Percentiles rank a stretch among this genome's conserved stretches.
phyloP scores from a whole-genome alignment of 2,797 vertebrate genomes.

The Iguana delicatissima region DNA sequence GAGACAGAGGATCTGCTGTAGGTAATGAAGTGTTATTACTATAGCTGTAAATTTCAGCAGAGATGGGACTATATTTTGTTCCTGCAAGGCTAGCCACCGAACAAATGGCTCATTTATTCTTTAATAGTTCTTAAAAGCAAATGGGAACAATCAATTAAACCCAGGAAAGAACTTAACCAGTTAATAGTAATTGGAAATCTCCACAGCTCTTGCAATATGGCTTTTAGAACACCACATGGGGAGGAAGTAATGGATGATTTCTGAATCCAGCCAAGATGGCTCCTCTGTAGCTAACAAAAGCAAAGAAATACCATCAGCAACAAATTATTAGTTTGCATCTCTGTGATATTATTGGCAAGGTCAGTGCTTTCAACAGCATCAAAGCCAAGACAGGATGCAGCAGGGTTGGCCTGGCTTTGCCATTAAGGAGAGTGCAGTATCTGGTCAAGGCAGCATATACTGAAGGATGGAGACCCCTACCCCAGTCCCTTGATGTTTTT shows the following conservation, averaged over 20 bases:
- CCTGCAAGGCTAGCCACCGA: not conserved
- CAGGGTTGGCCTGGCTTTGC: not conserved
- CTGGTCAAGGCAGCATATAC: not conserved
- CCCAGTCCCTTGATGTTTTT: no score
- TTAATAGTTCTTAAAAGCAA: slow-evolving; percentile 11
- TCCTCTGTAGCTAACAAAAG: not conserved
- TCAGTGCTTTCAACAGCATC: not conserved
- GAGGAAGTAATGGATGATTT: not conserved
- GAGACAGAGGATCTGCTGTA: not conserved
- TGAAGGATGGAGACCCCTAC: not conserved
- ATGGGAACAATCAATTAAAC: slow-evolving; percentile 31
- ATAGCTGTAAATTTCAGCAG: slow-evolving; percentile 2
- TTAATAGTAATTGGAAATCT: slow-evolving; percentile 27
- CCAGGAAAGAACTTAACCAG: slow-evolving; percentile 7
- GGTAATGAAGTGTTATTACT: not conserved
- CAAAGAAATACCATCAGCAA: not conserved
- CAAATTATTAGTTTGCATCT: not conserved
- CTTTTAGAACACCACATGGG: slow-evolving; percentile 10
- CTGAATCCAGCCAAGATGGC: not conserved
- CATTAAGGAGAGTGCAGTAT: not conserved
- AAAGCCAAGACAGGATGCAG: not conserved
- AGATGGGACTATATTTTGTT: not conserved
- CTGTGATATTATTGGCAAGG: not conserved
- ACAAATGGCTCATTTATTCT: slow-evolving; percentile 1
- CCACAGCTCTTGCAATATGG: slow-evolving; percentile 8